phyloP scores from a whole-genome alignment of 2,888 invertebrate genomes.

The Lypha dubia region DNA sequence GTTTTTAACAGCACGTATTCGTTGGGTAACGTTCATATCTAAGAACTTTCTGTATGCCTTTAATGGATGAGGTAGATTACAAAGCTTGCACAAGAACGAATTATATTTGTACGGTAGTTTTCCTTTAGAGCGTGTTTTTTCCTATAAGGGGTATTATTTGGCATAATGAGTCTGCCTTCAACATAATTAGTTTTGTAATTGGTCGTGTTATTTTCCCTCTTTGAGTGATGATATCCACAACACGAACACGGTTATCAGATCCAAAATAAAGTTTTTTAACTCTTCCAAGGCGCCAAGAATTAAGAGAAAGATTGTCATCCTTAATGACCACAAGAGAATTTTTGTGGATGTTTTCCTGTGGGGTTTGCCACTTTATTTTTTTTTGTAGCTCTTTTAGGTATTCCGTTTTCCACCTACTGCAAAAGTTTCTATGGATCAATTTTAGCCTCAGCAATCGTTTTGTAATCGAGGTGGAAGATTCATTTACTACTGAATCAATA shows the following conservation, averaged over 20 bases:
- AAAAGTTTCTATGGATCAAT: slow-evolving; percentile 13
- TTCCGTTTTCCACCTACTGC: slow-evolving; percentile 28
- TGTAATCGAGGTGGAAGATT: background rate
- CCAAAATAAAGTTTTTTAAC: slow-evolving; percentile 8
- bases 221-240: too few relatives aligned
- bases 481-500: slow-evolving; percentile 3
- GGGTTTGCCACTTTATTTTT: slow-evolving; percentile 6
- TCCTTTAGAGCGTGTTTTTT: too few relatives aligned
- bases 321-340: background rate
- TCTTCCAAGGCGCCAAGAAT: slow-evolving; percentile 38
- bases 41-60: too few relatives aligned
- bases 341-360: background rate
- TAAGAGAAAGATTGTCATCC: slow-evolving; percentile 29
- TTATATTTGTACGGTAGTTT: too few relatives aligned
- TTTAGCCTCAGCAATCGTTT: slow-evolving; percentile 35
- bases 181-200: too few relatives aligned
- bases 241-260: too few relatives aligned
- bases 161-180: slow-evolving; percentile 5
- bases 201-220: too few relatives aligned
- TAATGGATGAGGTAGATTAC: too few relatives aligned
- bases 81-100: too few relatives aligned
- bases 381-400: slow-evolving; percentile 31
- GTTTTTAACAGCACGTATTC: too few relatives aligned
- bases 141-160: background rate
- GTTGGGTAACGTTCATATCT: too few relatives aligned